These are phyloP conservation scores for Pantherophis alleghaniensis DNA, from an alignment of 2,797 vertebrate genomes.

Conservation along the genomic window DNA sequence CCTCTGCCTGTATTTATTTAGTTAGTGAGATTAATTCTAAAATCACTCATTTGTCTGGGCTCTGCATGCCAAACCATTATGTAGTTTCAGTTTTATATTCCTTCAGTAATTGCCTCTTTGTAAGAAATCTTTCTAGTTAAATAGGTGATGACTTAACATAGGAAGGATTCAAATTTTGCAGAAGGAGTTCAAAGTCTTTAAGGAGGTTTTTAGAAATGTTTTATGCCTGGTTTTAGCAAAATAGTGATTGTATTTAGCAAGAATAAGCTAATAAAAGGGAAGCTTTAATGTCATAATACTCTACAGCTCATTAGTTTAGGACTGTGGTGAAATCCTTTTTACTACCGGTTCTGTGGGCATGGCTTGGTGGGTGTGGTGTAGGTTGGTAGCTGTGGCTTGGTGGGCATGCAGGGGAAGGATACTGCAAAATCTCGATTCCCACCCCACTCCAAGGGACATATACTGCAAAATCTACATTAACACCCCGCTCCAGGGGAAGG, in stretches of 20 bases:
- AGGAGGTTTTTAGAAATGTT: not conserved
- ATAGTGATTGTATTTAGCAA: slow-evolving; percentile 10
- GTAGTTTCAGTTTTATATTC: slow-evolving; percentile 8
- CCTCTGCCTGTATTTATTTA: slow-evolving; percentile 16
- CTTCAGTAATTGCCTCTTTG: slow-evolving; percentile 9
- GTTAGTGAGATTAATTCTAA: not conserved
- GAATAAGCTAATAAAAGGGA: not conserved
- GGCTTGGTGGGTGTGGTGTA: too few relatives aligned
- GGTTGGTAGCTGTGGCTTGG: too few relatives aligned
- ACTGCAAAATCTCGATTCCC: too few relatives aligned
- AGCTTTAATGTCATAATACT: slow-evolving; percentile 17
- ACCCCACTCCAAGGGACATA: too few relatives aligned
- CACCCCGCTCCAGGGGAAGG: too few relatives aligned
- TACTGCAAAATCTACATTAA: too few relatives aligned
- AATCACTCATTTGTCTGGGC: not conserved
- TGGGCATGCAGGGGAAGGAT: too few relatives aligned
- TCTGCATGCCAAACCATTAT: slow-evolving; percentile 17
- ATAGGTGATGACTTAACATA: not conserved
- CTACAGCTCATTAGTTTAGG: slow-evolving; percentile 1
- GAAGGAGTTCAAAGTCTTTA: not conserved
- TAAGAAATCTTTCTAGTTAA: not conserved
- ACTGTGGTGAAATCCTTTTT: not conserved
- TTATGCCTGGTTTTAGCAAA: slow-evolving; percentile 19
- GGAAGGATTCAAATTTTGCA: not conserved
- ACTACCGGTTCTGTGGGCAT: too few relatives aligned